phyloP scores from a whole-genome alignment of 2,797 vertebrate genomes.

The Mastacembelus armatus region DNA sequence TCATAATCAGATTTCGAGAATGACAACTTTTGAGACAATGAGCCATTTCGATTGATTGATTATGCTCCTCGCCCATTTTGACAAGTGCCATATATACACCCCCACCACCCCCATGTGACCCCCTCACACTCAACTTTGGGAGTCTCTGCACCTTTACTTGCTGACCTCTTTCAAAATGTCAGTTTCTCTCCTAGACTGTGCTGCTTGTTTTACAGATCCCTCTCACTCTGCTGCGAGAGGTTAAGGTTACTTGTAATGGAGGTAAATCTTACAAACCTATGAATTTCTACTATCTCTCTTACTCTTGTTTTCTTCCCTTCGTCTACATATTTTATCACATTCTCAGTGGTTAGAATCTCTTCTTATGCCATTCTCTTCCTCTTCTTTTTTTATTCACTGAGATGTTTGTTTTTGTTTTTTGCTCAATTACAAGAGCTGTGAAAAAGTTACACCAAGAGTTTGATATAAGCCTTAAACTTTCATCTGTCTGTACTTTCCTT shows the following conservation, averaged over 20 bases:
- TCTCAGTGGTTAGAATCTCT: conserved; percentile 46
- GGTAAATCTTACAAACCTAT: conserved; percentile 81
- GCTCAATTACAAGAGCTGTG: conserved; percentile 19
- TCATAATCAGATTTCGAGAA: neutral
- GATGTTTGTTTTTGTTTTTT: conserved; percentile 44
- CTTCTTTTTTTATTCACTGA: conserved; percentile 42
- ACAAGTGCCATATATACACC: conserved; percentile 17
- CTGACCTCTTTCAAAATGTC: conserved; percentile 84
- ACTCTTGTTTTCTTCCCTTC: conserved; percentile 41
- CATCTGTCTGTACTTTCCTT: conserved; percentile 28
- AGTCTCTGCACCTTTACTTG: conserved; percentile 80
- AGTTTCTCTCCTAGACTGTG: conserved; percentile 86
- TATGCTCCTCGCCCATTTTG: conserved; percentile 18
- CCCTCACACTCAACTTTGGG: conserved; percentile 56
- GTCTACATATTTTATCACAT: conserved; percentile 44
- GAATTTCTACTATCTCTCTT: conserved; percentile 67
- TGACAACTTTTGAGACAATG: neutral
- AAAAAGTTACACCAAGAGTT: conserved; percentile 20
- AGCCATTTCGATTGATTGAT: conserved; percentile 9
- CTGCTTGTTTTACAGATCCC: conserved; percentile 89
- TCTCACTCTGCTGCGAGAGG: conserved; percentile 87
- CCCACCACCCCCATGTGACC: conserved; percentile 19
- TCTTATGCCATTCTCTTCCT: conserved; percentile 51
- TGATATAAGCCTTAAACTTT: conserved; percentile 37
- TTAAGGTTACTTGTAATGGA: conserved; percentile 86